Evolutionary conservation across 2,113 vertebrate species (phyloP), one percentile per base, ranked within the genome.

Genomic region (Muntiacus muntjak): DNA sequence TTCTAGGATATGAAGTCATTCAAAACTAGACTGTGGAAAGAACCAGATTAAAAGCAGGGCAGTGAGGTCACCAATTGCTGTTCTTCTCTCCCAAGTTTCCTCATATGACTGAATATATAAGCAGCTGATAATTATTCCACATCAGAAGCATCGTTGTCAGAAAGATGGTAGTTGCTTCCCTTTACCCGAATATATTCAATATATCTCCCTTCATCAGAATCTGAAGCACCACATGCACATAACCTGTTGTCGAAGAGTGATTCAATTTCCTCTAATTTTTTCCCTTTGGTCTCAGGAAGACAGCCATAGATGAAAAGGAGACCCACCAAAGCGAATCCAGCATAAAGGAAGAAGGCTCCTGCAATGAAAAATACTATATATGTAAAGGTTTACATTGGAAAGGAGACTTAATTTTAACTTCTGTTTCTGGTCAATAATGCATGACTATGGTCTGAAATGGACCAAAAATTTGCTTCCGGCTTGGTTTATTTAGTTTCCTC

Each of bases 181-280:
- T 99, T 99, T 97, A 99, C 99, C 89, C 99, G 99, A 98, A 99
- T 99, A 98, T 99, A 99, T 98, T 99, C 99, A 5, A 99, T 99
- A 95, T 99, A 99, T 93, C 99, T 99, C 40, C 99, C 99, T 97
- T 99, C 99, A 97, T 99, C 99, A 5, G 99, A 99, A 98, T 99
- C 99, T 0, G 99, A 98, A 92, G 98, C 98, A 78, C 99, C 99
- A 97, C 99, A 99, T 5, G 99, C 99, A 98, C 99, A 99, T 10
- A 99, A 99, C 97, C 98, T 99, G 98, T 98, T 99, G 97, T 99
- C 99, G 96, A 99, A 99, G 97, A 99, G 98, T 19, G 99, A 99
- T 93, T 99, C 99, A 33, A 99, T 99, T 99, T 99, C 99, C 98
- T 99, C 99, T 94, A 99, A 98, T 40, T 99, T 99, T 67, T 99